Percentiles rank a stretch among this genome's conserved stretches.
Evolutionary conservation across 2,888 invertebrate species (phyloP).

Genomic region (Serrognathus titanus): DNA sequence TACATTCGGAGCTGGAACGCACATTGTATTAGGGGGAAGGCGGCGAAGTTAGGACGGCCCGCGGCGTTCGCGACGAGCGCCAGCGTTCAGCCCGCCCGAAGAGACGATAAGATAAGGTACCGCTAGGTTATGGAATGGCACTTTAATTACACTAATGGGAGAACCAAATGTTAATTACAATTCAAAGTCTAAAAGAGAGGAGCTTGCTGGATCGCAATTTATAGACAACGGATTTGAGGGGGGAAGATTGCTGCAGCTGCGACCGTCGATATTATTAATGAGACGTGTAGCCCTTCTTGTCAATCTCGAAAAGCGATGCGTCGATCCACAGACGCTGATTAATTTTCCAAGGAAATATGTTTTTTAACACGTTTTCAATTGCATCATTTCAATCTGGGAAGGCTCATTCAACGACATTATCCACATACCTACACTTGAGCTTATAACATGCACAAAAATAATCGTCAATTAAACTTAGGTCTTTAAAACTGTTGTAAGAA

Average conservation of each 20-base stretch:
- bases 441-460: too few species aligned
- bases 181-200: conserved; percentile 60
- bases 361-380: too few species aligned
- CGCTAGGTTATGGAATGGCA: conserved; percentile 62
- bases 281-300: conserved; percentile 29
- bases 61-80: conserved; percentile 30
- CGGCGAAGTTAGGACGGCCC: conserved; percentile 32
- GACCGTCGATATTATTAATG: conserved; percentile 48
- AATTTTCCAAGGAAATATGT: background rate
- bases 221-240: conserved; percentile 35
- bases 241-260: conserved; percentile 41
- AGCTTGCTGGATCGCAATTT: conserved; percentile 42
- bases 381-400: too few species aligned
- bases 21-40: conserved; percentile 17
- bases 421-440: too few species aligned
- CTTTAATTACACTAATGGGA: conserved; percentile 77
- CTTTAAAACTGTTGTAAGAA: too few species aligned
- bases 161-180: conserved; percentile 72
- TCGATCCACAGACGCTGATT: background rate
- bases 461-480: too few species aligned
- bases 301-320: conserved; percentile 20
- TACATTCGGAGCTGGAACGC: conserved; percentile 1
- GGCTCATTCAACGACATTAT: too few species aligned
- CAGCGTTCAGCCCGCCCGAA: conserved; percentile 36
- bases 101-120: conserved; percentile 50